Base-by-base conservation (phyloP, 2,797 vertebrate genomes). In the Pyrocephalus nanus region DNA sequence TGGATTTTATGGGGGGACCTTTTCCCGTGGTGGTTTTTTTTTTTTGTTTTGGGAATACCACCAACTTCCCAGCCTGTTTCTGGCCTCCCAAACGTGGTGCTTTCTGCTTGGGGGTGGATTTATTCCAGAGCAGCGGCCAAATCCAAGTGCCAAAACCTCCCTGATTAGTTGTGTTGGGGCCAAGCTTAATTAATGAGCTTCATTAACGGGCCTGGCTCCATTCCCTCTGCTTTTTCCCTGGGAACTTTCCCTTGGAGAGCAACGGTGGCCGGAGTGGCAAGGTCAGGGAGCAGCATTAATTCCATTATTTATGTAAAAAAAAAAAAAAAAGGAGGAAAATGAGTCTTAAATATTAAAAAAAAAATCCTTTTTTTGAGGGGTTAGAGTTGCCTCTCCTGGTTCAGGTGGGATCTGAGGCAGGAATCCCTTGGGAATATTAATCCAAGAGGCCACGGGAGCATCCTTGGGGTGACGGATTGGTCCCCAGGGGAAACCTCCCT, bases 151-250 rank as follows among this genome's bases (percentile, higher is more conserved):
- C 65, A 40, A 73, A 89, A 62, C 55, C 53, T 87, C 94, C 60
- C 64, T 42, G 87, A 85, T 93, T 38, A 76, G 51, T 94, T 96
- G 78, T 71, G 65, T 65, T 88, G 34, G 82, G 93, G 87, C 94
- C 96, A 95, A 86, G 79, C 45, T 57, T 94, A 95, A 96, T 95
- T 96, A 96, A 95, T 92, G 85, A 74, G 82, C 87, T 94, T 96
- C 86, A 71, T 95, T 95, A 96, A 90, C 0, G 3, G 90, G 43
- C 8, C 79, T 95, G 93, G 75, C 94, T 91, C 92, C 64, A 54
- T 74, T 96, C 94, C 53, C 72, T 92, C 32, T 80, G 51, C 79
- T 88, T 94, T 83, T 94, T 82, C 71, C 65, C 27, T 57, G 73
- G 64, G 66, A 88, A 92, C 92, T 94, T 92, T 86, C 69, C 42